phyloP scores from a whole-genome alignment of 2,888 invertebrate genomes.

The Agrilus biguttatus region DNA sequence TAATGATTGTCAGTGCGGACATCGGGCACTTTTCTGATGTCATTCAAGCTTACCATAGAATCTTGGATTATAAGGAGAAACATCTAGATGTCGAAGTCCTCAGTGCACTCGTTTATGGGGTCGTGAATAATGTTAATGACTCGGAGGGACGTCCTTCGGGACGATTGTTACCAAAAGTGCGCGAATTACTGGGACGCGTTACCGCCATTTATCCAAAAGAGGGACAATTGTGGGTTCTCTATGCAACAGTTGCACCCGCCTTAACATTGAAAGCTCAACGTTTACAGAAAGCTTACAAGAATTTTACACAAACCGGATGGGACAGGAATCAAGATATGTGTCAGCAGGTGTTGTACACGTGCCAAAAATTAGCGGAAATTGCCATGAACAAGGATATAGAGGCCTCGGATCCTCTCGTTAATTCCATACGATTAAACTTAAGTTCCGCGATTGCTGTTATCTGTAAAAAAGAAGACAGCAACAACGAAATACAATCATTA shows the following conservation, averaged over 20 bases:
- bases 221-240: slow-evolving; percentile 67
- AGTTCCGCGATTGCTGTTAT: slow-evolving; percentile 28
- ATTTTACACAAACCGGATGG: slow-evolving; percentile 52
- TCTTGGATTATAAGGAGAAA: slow-evolving; percentile 72
- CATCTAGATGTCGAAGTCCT: slow-evolving; percentile 67
- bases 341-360: slow-evolving; percentile 45
- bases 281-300: slow-evolving; percentile 62
- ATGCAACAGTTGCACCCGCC: slow-evolving; percentile 54
- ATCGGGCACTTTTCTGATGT: slow-evolving; percentile 75
- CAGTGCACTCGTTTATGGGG: slow-evolving; percentile 52
- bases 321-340: slow-evolving; percentile 42
- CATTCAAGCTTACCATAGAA: slow-evolving; percentile 68
- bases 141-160: slow-evolving; percentile 37
- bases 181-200: slow-evolving; percentile 60
- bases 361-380: slow-evolving; percentile 40
- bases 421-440: slow-evolving; percentile 23
- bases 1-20: slow-evolving; percentile 75
- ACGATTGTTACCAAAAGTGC: slow-evolving; percentile 39
- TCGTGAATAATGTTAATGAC: slow-evolving; percentile 48
- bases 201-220: slow-evolving; percentile 54
- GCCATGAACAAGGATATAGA: slow-evolving; percentile 35
- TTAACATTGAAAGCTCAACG: slow-evolving; percentile 50
- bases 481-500: slow-evolving; percentile 21
- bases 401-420: slow-evolving; percentile 19
- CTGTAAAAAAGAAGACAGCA: slow-evolving; percentile 27